Conservation (phyloP, 2,113 vertebrate species). For the Rostratula benghalensis region DNA sequence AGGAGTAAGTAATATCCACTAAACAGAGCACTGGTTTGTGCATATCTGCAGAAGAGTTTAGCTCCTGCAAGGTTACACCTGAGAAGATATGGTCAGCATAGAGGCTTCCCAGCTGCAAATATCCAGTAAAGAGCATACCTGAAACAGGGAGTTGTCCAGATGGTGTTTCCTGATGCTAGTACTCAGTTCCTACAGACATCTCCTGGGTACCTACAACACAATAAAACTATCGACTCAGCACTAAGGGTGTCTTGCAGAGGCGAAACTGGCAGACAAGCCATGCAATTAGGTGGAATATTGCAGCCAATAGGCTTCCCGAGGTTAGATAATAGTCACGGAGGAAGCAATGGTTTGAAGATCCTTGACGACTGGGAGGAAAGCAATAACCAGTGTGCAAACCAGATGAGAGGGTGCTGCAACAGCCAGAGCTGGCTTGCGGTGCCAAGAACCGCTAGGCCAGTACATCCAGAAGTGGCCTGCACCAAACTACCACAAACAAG, state of each 20-base stretch:
- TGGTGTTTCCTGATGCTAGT: background rate
- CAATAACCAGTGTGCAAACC: background rate
- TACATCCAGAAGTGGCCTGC: background rate
- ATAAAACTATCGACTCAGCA: background rate
- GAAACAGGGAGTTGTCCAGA: background rate
- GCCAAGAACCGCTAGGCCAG: background rate
- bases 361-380: background rate
- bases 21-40: background rate
- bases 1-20: background rate
- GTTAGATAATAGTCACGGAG: background rate
- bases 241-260: background rate
- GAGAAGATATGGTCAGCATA: background rate
- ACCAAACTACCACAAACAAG: background rate
- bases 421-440: rapidly evolving
- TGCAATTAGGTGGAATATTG: background rate
- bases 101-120: background rate
- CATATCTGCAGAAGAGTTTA: background rate
- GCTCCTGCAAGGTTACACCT: background rate
- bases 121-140: background rate
- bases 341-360: background rate
- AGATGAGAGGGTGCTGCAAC: background rate
- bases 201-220: background rate
- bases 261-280: background rate
- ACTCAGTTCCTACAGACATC: background rate
- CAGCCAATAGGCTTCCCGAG: background rate